A percentile compares a stretch with the other conserved stretches of the same genome.
Evolutionary conservation across 2,113 vertebrate species (phyloP).

Genomic region (Acanthochromis polyacanthus): DNA sequence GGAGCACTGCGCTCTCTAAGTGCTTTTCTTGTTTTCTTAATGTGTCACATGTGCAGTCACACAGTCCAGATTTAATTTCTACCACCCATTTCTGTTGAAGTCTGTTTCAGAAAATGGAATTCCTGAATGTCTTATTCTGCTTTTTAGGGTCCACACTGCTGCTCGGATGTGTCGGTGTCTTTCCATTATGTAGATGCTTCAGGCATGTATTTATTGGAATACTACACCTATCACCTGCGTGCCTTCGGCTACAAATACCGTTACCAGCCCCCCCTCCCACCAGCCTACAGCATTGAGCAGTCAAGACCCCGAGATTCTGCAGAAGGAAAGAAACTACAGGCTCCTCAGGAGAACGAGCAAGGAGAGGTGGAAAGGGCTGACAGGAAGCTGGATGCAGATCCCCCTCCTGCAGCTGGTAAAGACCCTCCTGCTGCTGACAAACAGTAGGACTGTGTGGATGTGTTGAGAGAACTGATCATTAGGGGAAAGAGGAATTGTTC

Average conservation of each 20-base stretch:
- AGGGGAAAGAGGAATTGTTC: neutral
- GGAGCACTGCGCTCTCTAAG: too few species aligned
- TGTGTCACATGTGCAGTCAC: too few species aligned
- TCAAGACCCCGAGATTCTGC: neutral
- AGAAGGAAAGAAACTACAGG: conserved; percentile 9
- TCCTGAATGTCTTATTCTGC: neutral
- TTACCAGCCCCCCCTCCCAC: conserved; percentile 77
- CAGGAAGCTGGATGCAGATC: conserved; percentile 15
- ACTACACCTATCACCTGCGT: conserved; percentile 84
- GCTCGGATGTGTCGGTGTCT: conserved; percentile 86
- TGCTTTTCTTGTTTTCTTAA: too few species aligned
- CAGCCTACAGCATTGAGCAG: conserved; percentile 1
- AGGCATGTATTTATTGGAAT: conserved; percentile 82
- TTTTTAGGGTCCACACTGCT: conserved; percentile 81
- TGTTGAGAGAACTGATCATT: conserved; percentile 2
- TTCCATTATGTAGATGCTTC: conserved; percentile 82
- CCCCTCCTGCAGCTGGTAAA: conserved; percentile 29
- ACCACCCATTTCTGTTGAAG: neutral
- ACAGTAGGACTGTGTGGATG: neutral
- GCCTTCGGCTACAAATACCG: conserved; percentile 84
- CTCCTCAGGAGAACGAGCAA: conserved; percentile 18
- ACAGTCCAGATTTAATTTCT: neutral
- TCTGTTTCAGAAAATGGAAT: neutral
- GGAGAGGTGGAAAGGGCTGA: conserved; percentile 15
- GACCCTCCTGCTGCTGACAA: conserved; percentile 33